Percentiles rank a stretch among this genome's conserved stretches.
Conservation (phyloP, 2,113 vertebrate species). For the Dinomys branickii region DNA sequence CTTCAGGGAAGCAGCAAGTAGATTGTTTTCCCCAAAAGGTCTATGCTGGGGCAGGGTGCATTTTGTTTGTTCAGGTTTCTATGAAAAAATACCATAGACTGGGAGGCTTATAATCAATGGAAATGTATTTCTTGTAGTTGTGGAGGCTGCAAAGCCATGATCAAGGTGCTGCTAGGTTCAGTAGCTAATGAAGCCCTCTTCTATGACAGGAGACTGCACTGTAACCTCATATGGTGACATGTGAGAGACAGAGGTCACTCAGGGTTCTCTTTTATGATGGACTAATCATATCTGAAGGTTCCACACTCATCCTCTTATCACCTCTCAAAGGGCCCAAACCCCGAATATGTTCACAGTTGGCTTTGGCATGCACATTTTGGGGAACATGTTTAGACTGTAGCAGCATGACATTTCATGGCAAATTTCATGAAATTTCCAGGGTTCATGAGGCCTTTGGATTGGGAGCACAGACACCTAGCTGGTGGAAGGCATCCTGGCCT, state of each 20-base stretch:
- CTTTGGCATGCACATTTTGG: not conserved
- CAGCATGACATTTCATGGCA: not conserved
- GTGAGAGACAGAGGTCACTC: not conserved
- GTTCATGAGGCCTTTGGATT: not conserved
- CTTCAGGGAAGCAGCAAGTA: not conserved
- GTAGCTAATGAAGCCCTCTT: not conserved
- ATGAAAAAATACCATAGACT: not conserved
- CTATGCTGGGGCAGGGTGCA: not conserved
- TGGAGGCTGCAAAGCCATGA: not conserved
- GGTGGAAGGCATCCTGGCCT: not conserved
- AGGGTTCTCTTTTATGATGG: not conserved
- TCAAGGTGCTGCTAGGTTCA: not conserved
- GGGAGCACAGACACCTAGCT: not conserved
- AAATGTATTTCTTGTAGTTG: not conserved
- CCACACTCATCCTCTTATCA: not conserved
- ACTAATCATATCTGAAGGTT: not conserved
- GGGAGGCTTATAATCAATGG: not conserved
- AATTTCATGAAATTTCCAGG: not conserved
- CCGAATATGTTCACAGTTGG: not conserved
- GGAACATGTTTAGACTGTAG: not conserved
- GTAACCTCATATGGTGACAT: not conserved
- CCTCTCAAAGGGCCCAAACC: not conserved
- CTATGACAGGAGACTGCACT: no score
- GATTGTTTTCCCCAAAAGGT: not conserved
- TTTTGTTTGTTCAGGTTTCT: not conserved